A percentile compares a stretch with the other conserved stretches of the same genome.
These are phyloP conservation scores for Oeneis ivallda DNA, from an alignment of 2,888 invertebrate genomes.

Conservation along the genomic window DNA sequence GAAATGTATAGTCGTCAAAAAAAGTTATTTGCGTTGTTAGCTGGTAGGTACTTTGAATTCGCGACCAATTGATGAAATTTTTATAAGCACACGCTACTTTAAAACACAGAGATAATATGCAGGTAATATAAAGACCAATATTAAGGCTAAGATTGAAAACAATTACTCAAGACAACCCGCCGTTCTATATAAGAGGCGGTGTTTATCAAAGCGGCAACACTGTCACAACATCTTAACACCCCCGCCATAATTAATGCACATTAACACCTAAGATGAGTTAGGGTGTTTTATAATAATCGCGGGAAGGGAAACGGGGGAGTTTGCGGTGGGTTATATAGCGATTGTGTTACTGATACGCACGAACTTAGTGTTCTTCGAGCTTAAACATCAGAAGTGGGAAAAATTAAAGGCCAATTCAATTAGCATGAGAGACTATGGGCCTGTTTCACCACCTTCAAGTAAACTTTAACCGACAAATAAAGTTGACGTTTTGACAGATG, in stretches of 20 bases:
- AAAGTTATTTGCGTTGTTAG: too few relatives aligned
- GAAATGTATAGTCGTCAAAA: too few relatives aligned
- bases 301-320: constrained; percentile 49
- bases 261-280: constrained; percentile 67
- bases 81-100: too few relatives aligned
- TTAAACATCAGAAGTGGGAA: not conserved
- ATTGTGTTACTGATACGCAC: constrained; percentile 52
- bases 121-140: not conserved
- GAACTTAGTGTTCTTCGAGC: constrained; percentile 16
- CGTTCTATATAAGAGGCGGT: constrained; percentile 42
- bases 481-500: too few relatives aligned
- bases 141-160: constrained; percentile 10
- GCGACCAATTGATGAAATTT: too few relatives aligned
- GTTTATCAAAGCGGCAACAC: constrained; percentile 59
- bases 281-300: constrained; percentile 66
- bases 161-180: constrained; percentile 17
- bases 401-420: not conserved
- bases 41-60: too few relatives aligned
- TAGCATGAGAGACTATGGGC: too few relatives aligned
- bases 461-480: too few relatives aligned
- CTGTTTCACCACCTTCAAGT: too few relatives aligned
- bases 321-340: constrained; percentile 56
- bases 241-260: constrained; percentile 67
- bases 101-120: not conserved
- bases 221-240: constrained; percentile 65